These are phyloP conservation scores for Polyodon spathula DNA, from an alignment of 2,113 vertebrate genomes.

Conservation along the genomic window DNA sequence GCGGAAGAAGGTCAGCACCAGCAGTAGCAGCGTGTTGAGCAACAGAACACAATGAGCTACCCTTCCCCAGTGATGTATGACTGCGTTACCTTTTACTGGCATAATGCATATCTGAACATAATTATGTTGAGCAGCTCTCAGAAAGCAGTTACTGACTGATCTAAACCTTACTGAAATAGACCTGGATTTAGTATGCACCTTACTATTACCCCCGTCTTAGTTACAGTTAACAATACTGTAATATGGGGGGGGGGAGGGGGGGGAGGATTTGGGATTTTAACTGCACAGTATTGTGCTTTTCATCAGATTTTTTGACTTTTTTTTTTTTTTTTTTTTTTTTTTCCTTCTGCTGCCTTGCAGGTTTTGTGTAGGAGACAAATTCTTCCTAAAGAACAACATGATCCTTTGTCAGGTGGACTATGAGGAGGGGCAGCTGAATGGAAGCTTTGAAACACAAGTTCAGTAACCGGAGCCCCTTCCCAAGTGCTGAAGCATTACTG, in stretches of 20 bases:
- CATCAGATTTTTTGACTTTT: neutral
- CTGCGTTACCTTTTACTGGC: slow-evolving; percentile 1
- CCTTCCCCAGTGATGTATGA: neutral
- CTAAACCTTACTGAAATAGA: neutral
- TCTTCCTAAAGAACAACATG: slow-evolving; percentile 99
- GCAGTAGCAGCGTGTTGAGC: neutral
- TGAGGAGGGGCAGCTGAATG: slow-evolving; percentile 98
- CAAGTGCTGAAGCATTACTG: slow-evolving; percentile 41
- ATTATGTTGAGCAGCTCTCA: neutral
- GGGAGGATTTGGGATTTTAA: too few relatives aligned
- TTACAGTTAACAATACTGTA: too few relatives aligned
- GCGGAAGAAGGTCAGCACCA: neutral
- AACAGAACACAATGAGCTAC: neutral
- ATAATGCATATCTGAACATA: slow-evolving; percentile 3
- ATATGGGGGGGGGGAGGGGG: too few relatives aligned
- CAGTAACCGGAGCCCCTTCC: slow-evolving; percentile 70
- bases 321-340: slow-evolving; percentile 14
- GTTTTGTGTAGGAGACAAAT: slow-evolving; percentile 98
- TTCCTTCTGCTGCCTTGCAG: slow-evolving; percentile 54
- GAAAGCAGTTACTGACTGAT: neutral
- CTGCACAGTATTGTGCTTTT: too few relatives aligned
- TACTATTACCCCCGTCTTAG: too few relatives aligned
- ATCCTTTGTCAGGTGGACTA: slow-evolving; percentile 99
- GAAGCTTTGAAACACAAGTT: slow-evolving; percentile 94
- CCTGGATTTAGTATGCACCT: too few relatives aligned